Conservation (phyloP, 2,797 vertebrate genomes). For the Chelidonichthys spinosus region DNA sequence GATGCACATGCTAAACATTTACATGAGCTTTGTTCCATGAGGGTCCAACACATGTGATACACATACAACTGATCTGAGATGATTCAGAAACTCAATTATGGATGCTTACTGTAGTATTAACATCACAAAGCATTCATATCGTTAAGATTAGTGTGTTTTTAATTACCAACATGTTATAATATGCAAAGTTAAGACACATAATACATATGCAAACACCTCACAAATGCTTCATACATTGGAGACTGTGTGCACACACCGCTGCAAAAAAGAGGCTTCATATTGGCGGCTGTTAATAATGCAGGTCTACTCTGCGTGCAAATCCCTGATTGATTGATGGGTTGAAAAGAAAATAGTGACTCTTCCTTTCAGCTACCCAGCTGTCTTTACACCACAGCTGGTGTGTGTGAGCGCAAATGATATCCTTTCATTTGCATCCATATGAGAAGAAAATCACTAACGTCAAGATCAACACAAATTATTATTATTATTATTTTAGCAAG, state of each 20-base stretch:
- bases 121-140: not conserved
- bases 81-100: not conserved
- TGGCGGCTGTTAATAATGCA: constrained; percentile 25
- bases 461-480: not conserved
- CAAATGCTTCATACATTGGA: not conserved
- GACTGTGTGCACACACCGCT: not conserved
- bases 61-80: not conserved
- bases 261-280: not conserved
- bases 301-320: constrained; percentile 16
- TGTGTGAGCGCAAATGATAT: constrained; percentile 40
- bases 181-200: constrained; percentile 3
- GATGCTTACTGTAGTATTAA: not conserved
- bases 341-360: constrained; percentile 13
- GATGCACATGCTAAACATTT: constrained; percentile 21
- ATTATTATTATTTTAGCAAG: too few species aligned
- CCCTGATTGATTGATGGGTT: constrained; percentile 28
- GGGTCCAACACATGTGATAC: not conserved
- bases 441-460: not conserved
- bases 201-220: constrained; percentile 1
- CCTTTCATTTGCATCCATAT: not conserved
- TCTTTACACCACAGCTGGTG: constrained; percentile 31
- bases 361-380: constrained; percentile 39
- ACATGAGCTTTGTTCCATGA: not conserved
- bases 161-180: not conserved
- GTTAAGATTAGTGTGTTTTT: not conserved